A percentile compares a stretch with the other conserved stretches of the same genome.
These are phyloP conservation scores for Lampropteryx suffumata DNA, from an alignment of 2,888 invertebrate species.

Conservation along the genomic window DNA sequence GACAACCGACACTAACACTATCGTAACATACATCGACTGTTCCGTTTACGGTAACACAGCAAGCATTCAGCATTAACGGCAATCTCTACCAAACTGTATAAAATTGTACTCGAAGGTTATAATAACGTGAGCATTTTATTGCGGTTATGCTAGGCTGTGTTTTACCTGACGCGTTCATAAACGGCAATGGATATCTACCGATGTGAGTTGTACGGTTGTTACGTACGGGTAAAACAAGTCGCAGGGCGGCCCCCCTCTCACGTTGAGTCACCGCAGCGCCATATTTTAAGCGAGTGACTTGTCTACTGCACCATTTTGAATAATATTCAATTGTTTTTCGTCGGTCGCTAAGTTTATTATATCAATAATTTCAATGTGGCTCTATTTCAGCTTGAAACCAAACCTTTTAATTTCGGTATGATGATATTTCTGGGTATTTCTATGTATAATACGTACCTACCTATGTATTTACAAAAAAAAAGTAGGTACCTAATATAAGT, in stretches of 20 bases:
- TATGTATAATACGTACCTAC: too few species aligned
- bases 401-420: too few species aligned
- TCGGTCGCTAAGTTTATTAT: too few species aligned
- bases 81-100: background rate
- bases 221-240: conserved; percentile 4
- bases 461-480: too few species aligned
- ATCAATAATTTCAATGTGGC: too few species aligned
- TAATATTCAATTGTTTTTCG: conserved; percentile 12
- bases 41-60: background rate
- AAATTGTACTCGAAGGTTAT: too few species aligned
- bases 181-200: background rate
- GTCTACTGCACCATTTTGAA: conserved; percentile 10
- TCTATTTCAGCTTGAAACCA: too few species aligned
- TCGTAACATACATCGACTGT: background rate
- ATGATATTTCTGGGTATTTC: too few species aligned
- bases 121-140: too few species aligned
- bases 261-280: conserved; percentile 9
- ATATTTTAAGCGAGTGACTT: background rate
- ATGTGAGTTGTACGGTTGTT: background rate
- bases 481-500: too few species aligned
- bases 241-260: conserved; percentile 4
- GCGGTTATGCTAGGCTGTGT: background rate
- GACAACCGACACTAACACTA: background rate
- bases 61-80: background rate
- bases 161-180: background rate